These are phyloP conservation scores for Scrobipalpa atriplicella DNA, from an alignment of 2,888 invertebrate genomes.

Conservation along the genomic window DNA sequence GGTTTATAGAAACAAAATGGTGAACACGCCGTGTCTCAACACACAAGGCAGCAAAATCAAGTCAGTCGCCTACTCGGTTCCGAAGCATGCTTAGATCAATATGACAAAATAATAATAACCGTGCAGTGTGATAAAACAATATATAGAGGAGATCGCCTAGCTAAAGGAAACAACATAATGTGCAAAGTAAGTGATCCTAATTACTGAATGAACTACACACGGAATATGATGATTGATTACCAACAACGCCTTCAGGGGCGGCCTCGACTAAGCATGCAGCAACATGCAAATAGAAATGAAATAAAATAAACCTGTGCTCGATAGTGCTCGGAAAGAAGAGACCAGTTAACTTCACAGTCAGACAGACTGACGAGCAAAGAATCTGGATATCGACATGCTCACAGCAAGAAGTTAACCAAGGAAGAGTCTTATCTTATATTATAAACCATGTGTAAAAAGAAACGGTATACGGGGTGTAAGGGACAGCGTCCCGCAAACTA, in stretches of 20 bases:
- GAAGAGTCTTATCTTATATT: neutral
- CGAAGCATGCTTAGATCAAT: neutral
- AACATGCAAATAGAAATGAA: constrained; percentile 78
- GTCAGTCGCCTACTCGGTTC: neutral
- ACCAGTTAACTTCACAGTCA: neutral
- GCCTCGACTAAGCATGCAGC: constrained; percentile 81
- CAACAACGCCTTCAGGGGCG: constrained; percentile 77
- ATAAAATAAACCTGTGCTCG: constrained; percentile 7
- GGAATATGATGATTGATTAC: constrained; percentile 67
- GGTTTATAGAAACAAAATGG: neutral
- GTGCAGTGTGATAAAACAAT: constrained; percentile 80
- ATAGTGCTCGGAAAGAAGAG: constrained; percentile 3
- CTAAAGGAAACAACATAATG: constrained; percentile 79
- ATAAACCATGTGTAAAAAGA: no score
- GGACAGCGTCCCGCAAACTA: no score
- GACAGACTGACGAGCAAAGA: no score
- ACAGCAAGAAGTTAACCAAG: neutral
- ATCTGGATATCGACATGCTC: neutral
- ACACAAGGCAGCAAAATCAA: neutral
- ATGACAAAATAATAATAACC: neutral
- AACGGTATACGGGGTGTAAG: no score
- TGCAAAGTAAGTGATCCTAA: constrained; percentile 80
- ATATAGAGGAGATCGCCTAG: constrained; percentile 75
- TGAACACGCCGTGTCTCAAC: neutral
- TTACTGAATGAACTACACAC: constrained; percentile 42